phyloP scores from a whole-genome alignment of 2,113 vertebrate species.

The Synchiropus splendidus region DNA sequence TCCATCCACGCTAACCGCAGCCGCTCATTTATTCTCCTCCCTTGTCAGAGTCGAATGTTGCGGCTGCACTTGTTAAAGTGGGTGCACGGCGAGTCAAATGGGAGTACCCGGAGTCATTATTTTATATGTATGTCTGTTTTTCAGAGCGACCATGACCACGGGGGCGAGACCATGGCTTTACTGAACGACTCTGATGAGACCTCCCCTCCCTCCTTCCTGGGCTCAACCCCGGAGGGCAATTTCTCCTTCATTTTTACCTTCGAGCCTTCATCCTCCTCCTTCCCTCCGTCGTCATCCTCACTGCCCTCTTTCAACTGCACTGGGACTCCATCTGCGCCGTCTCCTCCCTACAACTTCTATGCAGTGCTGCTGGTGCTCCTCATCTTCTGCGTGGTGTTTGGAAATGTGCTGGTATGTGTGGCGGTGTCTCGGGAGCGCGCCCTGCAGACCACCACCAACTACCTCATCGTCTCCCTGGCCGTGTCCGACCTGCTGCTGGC shows the following conservation, averaged over 20 bases:
- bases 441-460: conserved; percentile 73
- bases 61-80: background rate
- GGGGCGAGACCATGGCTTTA: conserved; percentile 44
- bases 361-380: conserved; percentile 64
- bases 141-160: conserved; percentile 32
- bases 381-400: conserved; percentile 72
- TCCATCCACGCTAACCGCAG: too few species aligned
- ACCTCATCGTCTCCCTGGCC: conserved; percentile 70
- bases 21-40: too few species aligned
- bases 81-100: background rate
- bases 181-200: conserved; percentile 35
- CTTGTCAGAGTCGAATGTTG: too few species aligned
- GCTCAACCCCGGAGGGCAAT: conserved; percentile 23
- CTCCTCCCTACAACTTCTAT: conserved; percentile 67
- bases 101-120: conserved; percentile 5
- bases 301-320: conserved; percentile 50
- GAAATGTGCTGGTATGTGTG: conserved; percentile 70
- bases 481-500: conserved; percentile 71
- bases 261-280: conserved; percentile 29
- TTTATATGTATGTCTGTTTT: conserved; percentile 18
- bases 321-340: conserved; percentile 15
- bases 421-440: conserved; percentile 66
- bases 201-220: conserved; percentile 13
- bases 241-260: conserved; percentile 23
- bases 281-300: conserved; percentile 8